A percentile compares a stretch with the other conserved stretches of the same genome.
Evolutionary conservation across 2,113 vertebrate genomes (phyloP).

Genomic region (Anthoscopus minutus): DNA sequence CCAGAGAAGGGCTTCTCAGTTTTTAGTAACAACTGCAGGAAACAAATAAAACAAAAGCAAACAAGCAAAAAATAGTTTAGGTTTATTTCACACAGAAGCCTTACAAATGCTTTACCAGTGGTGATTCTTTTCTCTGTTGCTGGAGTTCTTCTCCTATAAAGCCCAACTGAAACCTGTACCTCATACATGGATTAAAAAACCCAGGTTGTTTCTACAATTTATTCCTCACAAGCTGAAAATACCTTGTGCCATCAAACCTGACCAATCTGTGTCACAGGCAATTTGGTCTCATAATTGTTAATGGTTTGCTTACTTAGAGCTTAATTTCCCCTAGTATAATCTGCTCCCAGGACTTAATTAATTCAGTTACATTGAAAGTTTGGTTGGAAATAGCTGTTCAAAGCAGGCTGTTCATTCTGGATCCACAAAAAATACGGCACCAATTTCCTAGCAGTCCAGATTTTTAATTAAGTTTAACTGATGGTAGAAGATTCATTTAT

Average conservation of each 20-base stretch:
- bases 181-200: not conserved
- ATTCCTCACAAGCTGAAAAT: not conserved
- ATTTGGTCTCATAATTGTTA: slow-evolving; percentile 22
- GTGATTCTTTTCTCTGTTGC: not conserved
- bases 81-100: not conserved
- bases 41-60: not conserved
- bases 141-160: not conserved
- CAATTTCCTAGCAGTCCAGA: not conserved
- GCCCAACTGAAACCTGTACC: not conserved
- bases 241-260: not conserved
- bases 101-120: not conserved
- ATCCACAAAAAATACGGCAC: not conserved
- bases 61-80: not conserved
- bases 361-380: not conserved
- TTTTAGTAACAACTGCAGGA: not conserved
- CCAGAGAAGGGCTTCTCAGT: not conserved
- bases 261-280: slow-evolving; percentile 17
- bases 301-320: slow-evolving; percentile 42
- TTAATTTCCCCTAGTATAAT: slow-evolving; percentile 32
- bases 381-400: not conserved
- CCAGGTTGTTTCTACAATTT: not conserved
- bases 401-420: not conserved
- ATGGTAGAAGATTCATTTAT: not conserved
- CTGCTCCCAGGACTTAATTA: slow-evolving; percentile 8
- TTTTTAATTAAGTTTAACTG: slow-evolving; percentile 21